Percentiles rank a stretch among this genome's conserved stretches.
phyloP scores from a whole-genome alignment of 2,797 vertebrate genomes.

The Smutsia temminckii region DNA sequence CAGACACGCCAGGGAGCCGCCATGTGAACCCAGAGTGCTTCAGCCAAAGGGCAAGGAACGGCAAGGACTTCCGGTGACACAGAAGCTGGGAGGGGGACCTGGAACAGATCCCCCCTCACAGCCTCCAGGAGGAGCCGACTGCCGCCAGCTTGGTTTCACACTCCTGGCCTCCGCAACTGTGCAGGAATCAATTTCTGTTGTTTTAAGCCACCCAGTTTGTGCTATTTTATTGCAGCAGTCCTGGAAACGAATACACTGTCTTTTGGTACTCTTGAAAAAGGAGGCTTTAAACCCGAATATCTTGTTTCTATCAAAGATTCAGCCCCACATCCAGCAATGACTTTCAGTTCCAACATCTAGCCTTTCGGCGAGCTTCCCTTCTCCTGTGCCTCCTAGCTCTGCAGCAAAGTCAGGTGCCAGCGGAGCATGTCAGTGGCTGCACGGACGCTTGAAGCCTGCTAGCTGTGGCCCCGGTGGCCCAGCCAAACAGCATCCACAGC shows the following conservation, averaged over 20 bases:
- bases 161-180: neutral
- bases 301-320: conserved; percentile 16
- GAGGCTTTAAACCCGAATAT: conserved; percentile 37
- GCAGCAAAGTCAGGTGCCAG: neutral
- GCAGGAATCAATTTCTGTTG: neutral
- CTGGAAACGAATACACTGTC: neutral
- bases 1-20: neutral
- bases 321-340: neutral
- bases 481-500: neutral
- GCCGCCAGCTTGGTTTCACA: neutral
- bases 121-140: neutral
- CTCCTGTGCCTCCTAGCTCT: neutral
- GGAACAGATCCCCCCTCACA: neutral
- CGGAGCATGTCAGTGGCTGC: neutral
- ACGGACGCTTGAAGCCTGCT: neutral
- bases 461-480: neutral
- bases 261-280: neutral
- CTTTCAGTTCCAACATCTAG: neutral
- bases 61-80: neutral
- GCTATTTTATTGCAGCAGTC: neutral
- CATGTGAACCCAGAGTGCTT: neutral
- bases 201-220: neutral
- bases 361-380: neutral
- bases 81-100: neutral
- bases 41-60: neutral